Conservation (phyloP, 2,113 vertebrate species). For the Silurus asotus region DNA sequence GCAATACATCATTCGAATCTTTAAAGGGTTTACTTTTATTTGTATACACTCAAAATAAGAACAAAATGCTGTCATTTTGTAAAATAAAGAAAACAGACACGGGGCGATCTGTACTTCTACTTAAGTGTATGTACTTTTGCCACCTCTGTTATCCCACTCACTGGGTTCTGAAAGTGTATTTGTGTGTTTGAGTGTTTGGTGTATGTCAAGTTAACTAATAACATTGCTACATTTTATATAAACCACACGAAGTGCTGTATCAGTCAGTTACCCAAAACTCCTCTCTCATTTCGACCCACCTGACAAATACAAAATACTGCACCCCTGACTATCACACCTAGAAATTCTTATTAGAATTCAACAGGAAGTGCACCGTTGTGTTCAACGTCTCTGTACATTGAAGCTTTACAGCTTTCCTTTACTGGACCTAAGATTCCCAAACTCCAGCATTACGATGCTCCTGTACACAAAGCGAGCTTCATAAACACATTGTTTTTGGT, state of each 20-base stretch:
- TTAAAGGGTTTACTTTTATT: too few species aligned
- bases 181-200: neutral
- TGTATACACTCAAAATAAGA: too few species aligned
- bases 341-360: neutral
- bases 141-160: neutral
- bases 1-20: too few species aligned
- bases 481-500: neutral
- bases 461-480: neutral
- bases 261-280: neutral
- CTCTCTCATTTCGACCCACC: neutral
- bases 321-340: neutral
- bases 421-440: neutral
- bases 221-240: too few species aligned
- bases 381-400: neutral
- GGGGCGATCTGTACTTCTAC: too few species aligned
- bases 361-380: too few species aligned
- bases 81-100: too few species aligned
- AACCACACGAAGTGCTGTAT: neutral
- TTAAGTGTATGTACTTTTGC: too few species aligned
- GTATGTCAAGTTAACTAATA: too few species aligned
- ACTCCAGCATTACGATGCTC: neutral
- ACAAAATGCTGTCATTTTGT: too few species aligned
- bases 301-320: neutral
- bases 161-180: neutral
- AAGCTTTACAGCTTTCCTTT: neutral